Evolutionary conservation across 2,113 vertebrate genomes (phyloP), one percentile per base, ranked within the genome.

Genomic region (Caloenas nicobarica): DNA sequence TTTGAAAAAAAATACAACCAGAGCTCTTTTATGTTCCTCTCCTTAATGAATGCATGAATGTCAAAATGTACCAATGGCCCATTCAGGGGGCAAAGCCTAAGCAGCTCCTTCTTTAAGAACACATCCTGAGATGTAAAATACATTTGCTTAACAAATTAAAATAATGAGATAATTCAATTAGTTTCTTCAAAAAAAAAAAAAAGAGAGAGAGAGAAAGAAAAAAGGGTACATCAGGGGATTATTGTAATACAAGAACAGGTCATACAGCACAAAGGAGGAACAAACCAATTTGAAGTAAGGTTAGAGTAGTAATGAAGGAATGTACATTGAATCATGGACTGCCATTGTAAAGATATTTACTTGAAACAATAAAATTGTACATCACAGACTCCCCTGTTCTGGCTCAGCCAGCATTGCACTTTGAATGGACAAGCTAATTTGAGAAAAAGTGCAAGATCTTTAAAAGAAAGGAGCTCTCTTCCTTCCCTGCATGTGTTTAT

Each of bases 91-190:
- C 98, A 99, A 99, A 99, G 98, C 98, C 98, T 98, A 96, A 98
- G 98, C 98, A 99, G 98, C 98, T 98, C 98, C 98, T 97, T 98
- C 97, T 98, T 98, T 98, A 99, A 98, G 98, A 99, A 99, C 97
- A 98, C 99, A 99, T 98, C 98, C 98, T 98, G 98, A 98, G 98
- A 99, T 98, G 97, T 98, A 98, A 99, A 99, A 99, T 99, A 99
- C 99, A 99, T 99, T 99, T 99, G 99, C 99, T 99, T 99, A 99
- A 99, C 99, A 99, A 99, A 99, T 98, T 98, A 98, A 98, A 99
- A 98, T 98, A 98, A 98, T 98, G 98, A 99, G 98, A 99, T 99
- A 99, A 99, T 99, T 99, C 98, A 99, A 99, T 99, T 99, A 99
- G 99, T 98, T 99, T 98, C 98, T 98, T 98, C 71, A 95, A 97